Base-by-base conservation (phyloP, 1,140 invertebrate species). In the Drosophila tani region DNA sequence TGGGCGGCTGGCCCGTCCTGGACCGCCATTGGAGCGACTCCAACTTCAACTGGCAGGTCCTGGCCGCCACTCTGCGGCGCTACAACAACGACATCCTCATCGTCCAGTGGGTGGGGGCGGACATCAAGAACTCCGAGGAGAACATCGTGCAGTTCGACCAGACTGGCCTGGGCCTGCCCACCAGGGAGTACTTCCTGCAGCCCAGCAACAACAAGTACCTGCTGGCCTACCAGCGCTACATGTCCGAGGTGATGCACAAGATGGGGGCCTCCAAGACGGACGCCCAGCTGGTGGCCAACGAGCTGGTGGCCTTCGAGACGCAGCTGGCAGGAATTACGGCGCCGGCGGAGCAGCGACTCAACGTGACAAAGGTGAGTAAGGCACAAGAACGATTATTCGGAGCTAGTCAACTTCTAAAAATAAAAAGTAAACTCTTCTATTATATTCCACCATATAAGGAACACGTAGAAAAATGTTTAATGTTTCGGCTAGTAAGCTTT, bases 71-170 rank as follows among this genome's bases (percentile, higher is more conserved):
- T 57, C 91, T 98, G 11, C 94, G 97, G 47, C 93, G 97, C 6
- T 97, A 96, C 80, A 98, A 98, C 92, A 97, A 97, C 75, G 96
- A 98, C 77, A 95, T 93, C 19, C 79, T 98, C 1, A 95, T 98
- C 71, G 95, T 96, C 0, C 95, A 97, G 90, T 97, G 96, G 96
- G 96, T 98, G 47, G 96, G 96, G 14, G 96, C 97, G 1, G 97
- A 98, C 91, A 97, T 98, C 27, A 97, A 97, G 88, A 97, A 98
- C 93, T 97, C 97, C 1, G 95, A 97, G 78, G 94, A 96, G 83
- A 97, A 97, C 92, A 95, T 98, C 3, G 96, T 98, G 77, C 97
- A 98, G 93, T 95, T 98, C 76, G 97, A 98, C 94, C 97, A 98
- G 93, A 96, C 96, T 0, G 95, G 95, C n/a, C 94, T 98, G 75